phyloP scores from a whole-genome alignment of 2,113 vertebrate genomes.

The Phalacrocorax aristotelis region DNA sequence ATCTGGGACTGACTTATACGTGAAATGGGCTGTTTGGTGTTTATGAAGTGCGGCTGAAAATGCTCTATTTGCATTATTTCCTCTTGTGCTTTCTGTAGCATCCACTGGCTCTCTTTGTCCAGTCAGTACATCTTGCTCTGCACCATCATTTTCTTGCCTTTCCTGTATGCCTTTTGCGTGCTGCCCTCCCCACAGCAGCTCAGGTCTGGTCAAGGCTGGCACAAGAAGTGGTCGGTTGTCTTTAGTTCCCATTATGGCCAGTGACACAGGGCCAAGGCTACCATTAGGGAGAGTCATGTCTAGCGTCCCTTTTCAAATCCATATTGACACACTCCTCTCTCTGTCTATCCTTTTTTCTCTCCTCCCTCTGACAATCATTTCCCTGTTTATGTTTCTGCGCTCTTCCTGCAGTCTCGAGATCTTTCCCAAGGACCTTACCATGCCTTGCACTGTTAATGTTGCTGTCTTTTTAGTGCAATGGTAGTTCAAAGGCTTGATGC shows the following conservation, averaged over 20 bases:
- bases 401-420: not conserved
- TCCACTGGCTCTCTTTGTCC: rapidly evolving
- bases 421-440: not conserved
- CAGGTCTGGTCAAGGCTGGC: rapidly evolving
- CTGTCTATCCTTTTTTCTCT: not conserved
- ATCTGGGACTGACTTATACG: not conserved
- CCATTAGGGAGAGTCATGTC: not conserved
- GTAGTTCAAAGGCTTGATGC: not conserved
- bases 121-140: rapidly evolving
- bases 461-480: not conserved
- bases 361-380: not conserved
- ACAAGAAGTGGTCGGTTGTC: rapidly evolving
- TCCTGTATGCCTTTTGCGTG: rapidly evolving
- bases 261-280: rapidly evolving
- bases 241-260: not conserved
- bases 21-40: not conserved
- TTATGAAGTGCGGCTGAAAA: not conserved
- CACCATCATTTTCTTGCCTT: not conserved
- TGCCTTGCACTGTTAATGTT: not conserved
- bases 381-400: not conserved
- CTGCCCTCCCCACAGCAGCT: not conserved
- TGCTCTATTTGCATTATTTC: not conserved
- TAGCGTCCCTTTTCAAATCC: not conserved
- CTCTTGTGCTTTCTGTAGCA: not conserved
- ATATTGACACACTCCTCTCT: not conserved